Conservation (phyloP, 2,113 vertebrate genomes). For the Oncorhynchus clarkii region DNA sequence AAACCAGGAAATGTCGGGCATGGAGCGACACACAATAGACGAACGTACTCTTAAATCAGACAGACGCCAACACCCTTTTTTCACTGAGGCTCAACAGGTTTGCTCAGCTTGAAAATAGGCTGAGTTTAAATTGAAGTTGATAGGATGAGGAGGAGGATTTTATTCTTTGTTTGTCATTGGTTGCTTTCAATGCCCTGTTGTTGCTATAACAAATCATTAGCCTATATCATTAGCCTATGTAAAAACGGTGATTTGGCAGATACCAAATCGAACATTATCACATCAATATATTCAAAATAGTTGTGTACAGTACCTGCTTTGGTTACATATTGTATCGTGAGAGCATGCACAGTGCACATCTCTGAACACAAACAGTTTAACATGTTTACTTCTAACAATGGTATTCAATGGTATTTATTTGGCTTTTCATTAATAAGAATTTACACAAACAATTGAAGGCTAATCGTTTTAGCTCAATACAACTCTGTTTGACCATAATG, state of each 20-base stretch:
- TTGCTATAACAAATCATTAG: not conserved
- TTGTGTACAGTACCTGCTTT: no score
- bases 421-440: not conserved
- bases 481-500: not conserved
- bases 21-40: not conserved
- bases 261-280: no score
- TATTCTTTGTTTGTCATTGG: constrained; percentile 17
- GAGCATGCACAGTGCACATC: no score
- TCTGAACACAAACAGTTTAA: not conserved
- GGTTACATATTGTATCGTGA: no score
- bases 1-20: constrained; percentile 7
- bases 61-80: constrained; percentile 62
- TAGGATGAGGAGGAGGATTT: constrained; percentile 11
- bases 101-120: constrained; percentile 50
- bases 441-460: not conserved
- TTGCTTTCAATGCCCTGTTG: not conserved
- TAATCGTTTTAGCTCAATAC: not conserved
- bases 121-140: constrained; percentile 38
- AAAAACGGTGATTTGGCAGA: no score
- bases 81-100: constrained; percentile 70
- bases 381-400: not conserved
- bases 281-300: no score
- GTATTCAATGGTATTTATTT: not conserved
- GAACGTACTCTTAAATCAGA: not conserved
- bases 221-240: not conserved